Base-by-base conservation (phyloP, 2,888 invertebrate species). In the Zhuqinia jingwanae region DNA sequence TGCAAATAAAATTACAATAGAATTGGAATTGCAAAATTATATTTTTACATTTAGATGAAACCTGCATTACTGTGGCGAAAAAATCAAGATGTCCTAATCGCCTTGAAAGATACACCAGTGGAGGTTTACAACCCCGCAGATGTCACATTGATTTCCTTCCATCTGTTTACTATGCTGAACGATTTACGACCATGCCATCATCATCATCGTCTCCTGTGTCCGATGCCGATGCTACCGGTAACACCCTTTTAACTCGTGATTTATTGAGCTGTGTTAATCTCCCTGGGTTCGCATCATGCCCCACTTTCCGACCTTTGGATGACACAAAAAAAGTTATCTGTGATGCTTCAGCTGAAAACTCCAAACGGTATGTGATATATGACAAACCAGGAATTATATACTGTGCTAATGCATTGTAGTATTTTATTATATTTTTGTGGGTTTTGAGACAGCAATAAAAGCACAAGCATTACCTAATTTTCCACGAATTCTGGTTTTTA, bases 131-230 rank as follows among this genome's bases (percentile, higher is more conserved):
- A 36, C 88, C 91, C 91, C 42, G 91, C 92, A 90, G 92, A 27
- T 93, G 93, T 90, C 93, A 93, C 91, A 92, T 93, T 87, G 92
- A 93, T 91, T 93, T 93, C 90, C 92, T 93, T 25, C 94, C 94
- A 0, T 91, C 93, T 68, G 93, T 93, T 10, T 91, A 92, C 79
- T 88, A 91, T 27, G 90, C 91, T 30, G 88, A 89, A 45, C 90
- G 91, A 76, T 86, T 88, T 79, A 90, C 89, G 27, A 82, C 78
- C 92, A 93, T 87, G 91, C 90, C 36, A 91, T 60, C 75, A 56
- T 47, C 36, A 36, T 47, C 80, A 56, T 47, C 36, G 36, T 47
- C 80, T 58, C 25, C 73, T 47, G 82, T 73, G 13, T 93, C 45
- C 86, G 89, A 92, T 88, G 91, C 92, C 88, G 91, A 36, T 15